Evolutionary conservation across 2,888 invertebrate species (phyloP).

Genomic region (Neoaliturus tenellus): DNA sequence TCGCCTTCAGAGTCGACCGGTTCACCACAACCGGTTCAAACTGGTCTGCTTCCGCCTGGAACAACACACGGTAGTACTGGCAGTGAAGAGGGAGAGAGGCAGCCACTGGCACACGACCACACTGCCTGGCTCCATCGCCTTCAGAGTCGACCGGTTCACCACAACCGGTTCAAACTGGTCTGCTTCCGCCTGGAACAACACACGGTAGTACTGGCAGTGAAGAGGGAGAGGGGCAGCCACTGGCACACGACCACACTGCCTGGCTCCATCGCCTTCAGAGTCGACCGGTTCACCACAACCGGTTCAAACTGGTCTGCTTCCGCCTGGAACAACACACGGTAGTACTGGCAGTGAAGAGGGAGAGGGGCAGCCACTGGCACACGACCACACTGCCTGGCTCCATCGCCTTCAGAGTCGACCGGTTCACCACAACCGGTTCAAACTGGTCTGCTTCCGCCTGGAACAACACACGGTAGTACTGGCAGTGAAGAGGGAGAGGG

Average conservation of each 20-base stretch:
- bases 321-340: constrained; percentile 71
- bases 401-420: constrained; percentile 83
- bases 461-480: too few relatives aligned
- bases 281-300: too few relatives aligned
- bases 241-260: constrained; percentile 87
- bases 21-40: constrained; percentile 72
- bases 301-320: constrained; percentile 68
- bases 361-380: constrained; percentile 85
- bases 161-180: constrained; percentile 66
- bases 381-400: constrained; percentile 89
- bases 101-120: constrained; percentile 88
- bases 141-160: constrained; percentile 81
- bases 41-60: constrained; percentile 72
- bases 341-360: constrained; percentile 80
- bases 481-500: too few relatives aligned
- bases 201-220: constrained; percentile 72
- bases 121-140: constrained; percentile 86
- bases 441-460: constrained; percentile 72
- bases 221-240: constrained; percentile 75
- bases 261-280: constrained; percentile 86
- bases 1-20: constrained; percentile 82
- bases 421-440: constrained; percentile 73
- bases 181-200: constrained; percentile 71
- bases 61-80: constrained; percentile 61
- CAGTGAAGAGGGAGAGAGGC: constrained; percentile 82